Base-by-base conservation (phyloP, 1,140 invertebrate species). In the Ips nitidus region DNA sequence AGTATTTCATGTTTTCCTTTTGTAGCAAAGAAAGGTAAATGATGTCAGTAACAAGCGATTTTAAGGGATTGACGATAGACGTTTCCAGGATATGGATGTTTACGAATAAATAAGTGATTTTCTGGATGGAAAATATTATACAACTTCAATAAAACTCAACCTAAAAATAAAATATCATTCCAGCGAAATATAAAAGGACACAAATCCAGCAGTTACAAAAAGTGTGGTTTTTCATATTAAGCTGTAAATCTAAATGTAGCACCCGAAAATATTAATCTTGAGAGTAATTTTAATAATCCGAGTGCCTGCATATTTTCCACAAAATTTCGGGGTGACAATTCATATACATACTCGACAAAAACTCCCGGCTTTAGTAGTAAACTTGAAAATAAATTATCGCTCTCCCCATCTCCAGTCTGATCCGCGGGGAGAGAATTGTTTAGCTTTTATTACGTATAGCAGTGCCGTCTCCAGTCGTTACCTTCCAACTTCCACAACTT, bases 341-440 rank as follows among this genome's bases (percentile, higher is more conserved):
- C 59, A 69, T 64, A 69, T 60, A 69, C 60, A 69, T 59, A 69
- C 53, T 69, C 67, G 43, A 69, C 67, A 69, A 69, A 69, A 69
- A 69, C 50, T 69, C 67, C 52, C 47, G 52, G 59, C 50, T 69
- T 69, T 69, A 69, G 56, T 59, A 69, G 67, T 62, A 69, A 69
- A 69, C 67, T 64, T 69, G 67, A 64, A 69, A 69, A 69, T 69
- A 69, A 69, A 69, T 69, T 69, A 69, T 69, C 67, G 67, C 59
- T 52, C 57, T 62, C 67, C 67, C 66, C 58, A 60, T 68, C 66
- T 68, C 66, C 66, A 60, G 3, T 8, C 66, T 59, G 66, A 68
- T 68, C 66, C 66, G 57, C 66, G 66, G 57, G 50, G 57, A 68
- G 56, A 68, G 66, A 68, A 68, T 68, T 68, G 66, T 68, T 68